These are phyloP conservation scores for Drosophila conformis DNA, from an alignment of 2,888 invertebrate species.

Conservation along the genomic window DNA sequence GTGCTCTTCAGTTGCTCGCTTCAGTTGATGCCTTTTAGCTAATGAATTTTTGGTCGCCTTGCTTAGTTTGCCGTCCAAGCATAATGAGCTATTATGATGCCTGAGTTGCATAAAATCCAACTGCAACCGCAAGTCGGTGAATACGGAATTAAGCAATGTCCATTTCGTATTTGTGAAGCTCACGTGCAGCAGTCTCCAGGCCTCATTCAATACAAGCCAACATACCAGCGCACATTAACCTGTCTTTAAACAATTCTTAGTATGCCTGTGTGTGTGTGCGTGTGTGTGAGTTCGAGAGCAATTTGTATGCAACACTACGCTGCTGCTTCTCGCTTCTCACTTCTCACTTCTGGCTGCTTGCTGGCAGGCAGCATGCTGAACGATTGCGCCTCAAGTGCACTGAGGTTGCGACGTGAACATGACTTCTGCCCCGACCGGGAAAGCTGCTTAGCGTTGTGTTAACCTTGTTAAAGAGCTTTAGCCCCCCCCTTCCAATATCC, in stretches of 20 bases:
- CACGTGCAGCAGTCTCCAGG: slow-evolving; percentile 62
- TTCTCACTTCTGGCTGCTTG: slow-evolving; percentile 17
- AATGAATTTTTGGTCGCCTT: slow-evolving; percentile 65
- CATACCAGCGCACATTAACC: slow-evolving; percentile 48
- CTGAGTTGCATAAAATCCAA: slow-evolving; percentile 66
- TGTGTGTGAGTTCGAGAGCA: slow-evolving; percentile 42
- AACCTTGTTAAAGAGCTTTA: slow-evolving; percentile 67
- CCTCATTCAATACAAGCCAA: slow-evolving; percentile 35
- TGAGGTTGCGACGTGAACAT: slow-evolving; percentile 58
- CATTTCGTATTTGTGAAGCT: slow-evolving; percentile 74
- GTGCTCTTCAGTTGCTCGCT: slow-evolving; percentile 40
- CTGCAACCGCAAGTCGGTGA: slow-evolving; percentile 44
- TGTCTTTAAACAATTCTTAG: slow-evolving; percentile 48
- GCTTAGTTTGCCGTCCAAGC: slow-evolving; percentile 42
- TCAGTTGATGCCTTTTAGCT: slow-evolving; percentile 66
- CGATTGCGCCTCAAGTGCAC: slow-evolving; percentile 77
- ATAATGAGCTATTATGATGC: slow-evolving; percentile 78
- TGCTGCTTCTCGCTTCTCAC: slow-evolving; percentile 14
- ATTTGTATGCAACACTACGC: slow-evolving; percentile 73
- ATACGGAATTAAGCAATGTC: slow-evolving; percentile 78
- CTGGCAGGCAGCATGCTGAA: slow-evolving; percentile 61
- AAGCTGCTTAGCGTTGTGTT: slow-evolving; percentile 70
- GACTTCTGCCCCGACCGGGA: slow-evolving; percentile 28
- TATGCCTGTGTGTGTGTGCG: slow-evolving; percentile 22
- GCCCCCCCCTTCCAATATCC: neutral